phyloP scores from a whole-genome alignment of 2,888 invertebrate species.

The Xestoiulus laeticollis region DNA sequence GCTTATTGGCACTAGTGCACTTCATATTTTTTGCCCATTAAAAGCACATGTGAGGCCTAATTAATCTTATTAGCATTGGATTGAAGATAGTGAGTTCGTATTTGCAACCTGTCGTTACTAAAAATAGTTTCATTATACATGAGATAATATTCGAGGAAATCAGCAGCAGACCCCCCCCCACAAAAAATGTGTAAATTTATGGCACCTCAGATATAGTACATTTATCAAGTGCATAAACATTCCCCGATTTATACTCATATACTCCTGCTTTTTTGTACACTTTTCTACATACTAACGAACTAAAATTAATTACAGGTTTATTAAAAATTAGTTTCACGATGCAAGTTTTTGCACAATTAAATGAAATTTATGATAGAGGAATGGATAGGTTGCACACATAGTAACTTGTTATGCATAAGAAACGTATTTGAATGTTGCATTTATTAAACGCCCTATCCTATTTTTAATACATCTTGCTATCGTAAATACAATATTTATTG shows the following conservation, averaged over 20 bases:
- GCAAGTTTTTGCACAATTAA: background rate
- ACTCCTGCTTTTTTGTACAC: background rate
- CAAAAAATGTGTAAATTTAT: background rate
- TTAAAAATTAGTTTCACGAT: constrained; percentile 4
- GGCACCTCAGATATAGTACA: background rate
- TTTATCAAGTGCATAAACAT: background rate
- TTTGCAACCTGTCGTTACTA: constrained; percentile 23
- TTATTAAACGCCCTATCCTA: no score
- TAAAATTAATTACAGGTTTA: constrained; percentile 14
- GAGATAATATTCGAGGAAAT: background rate
- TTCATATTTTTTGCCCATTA: background rate
- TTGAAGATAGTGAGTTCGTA: background rate
- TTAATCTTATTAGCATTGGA: background rate
- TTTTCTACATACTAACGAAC: background rate
- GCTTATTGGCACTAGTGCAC: background rate
- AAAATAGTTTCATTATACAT: background rate
- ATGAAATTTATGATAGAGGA: background rate
- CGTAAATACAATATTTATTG: no score
- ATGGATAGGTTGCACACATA: no score
- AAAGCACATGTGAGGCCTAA: background rate
- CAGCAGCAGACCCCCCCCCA: background rate
- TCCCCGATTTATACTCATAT: background rate
- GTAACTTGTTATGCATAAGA: no score
- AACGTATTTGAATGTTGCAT: background rate
- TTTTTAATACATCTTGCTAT: background rate